These are phyloP conservation scores for Lontra canadensis DNA, from an alignment of 2,113 vertebrate species.

Conservation along the genomic window DNA sequence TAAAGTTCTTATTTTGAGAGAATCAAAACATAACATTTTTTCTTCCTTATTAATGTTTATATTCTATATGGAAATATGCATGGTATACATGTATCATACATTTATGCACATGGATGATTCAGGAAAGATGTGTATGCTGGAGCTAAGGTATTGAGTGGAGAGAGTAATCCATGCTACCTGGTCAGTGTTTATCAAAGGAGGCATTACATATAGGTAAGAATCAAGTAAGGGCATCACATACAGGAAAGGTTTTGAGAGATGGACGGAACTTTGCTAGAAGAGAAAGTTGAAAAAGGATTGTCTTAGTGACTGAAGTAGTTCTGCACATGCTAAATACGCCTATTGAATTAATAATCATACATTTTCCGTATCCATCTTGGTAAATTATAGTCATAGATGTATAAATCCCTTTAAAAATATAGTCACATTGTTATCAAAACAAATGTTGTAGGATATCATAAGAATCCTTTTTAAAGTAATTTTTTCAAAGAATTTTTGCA, in stretches of 20 bases:
- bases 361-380: neutral
- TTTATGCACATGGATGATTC: neutral
- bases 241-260: neutral
- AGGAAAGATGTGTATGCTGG: neutral
- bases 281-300: neutral
- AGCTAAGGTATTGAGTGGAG: neutral
- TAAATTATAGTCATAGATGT: constrained; percentile 2
- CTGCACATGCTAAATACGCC: neutral
- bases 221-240: neutral
- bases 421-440: neutral
- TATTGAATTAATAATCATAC: neutral
- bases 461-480: neutral
- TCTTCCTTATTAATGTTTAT: neutral
- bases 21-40: neutral
- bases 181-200: neutral
- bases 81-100: neutral
- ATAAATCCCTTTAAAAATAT: neutral
- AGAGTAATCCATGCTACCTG: neutral
- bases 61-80: neutral
- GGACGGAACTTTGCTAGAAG: neutral
- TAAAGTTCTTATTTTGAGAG: neutral
- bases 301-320: neutral
- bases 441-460: neutral
- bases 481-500: constrained; percentile 29
- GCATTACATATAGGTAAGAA: neutral